These are phyloP conservation scores for Falco concolor DNA, from an alignment of 2,797 vertebrate genomes.

Conservation along the genomic window DNA sequence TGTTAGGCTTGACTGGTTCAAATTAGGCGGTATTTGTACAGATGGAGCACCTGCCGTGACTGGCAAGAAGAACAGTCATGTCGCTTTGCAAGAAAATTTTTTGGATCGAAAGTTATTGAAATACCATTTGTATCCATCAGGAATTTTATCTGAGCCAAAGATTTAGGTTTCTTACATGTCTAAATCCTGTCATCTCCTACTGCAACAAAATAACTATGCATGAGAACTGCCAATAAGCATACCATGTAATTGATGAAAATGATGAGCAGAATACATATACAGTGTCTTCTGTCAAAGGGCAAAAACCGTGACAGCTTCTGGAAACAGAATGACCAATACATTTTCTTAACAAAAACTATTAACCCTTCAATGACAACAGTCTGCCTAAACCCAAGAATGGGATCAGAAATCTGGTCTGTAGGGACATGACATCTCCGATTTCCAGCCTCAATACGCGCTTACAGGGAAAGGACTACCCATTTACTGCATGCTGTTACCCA, in stretches of 20 bases:
- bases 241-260: neutral
- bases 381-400: neutral
- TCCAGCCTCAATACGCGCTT: neutral
- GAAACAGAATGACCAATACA: neutral
- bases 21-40: conserved; percentile 39
- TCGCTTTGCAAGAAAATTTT: conserved; percentile 7
- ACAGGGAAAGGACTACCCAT: neutral
- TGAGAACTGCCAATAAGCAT: neutral
- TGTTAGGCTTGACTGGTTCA: neutral
- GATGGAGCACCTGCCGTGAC: conserved; percentile 50
- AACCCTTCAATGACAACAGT: neutral
- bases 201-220: neutral
- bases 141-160: conserved; percentile 17
- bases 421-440: neutral
- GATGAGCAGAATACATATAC: neutral
- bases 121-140: conserved; percentile 27
- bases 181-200: conserved; percentile 24
- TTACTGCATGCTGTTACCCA: neutral
- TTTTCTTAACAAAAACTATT: neutral
- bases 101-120: conserved; percentile 18
- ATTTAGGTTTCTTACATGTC: neutral
- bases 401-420: neutral
- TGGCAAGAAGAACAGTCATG: conserved; percentile 38
- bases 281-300: neutral
- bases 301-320: neutral